Evolutionary conservation across 2,888 invertebrate species (phyloP).

Genomic region (Furcula furcula): DNA sequence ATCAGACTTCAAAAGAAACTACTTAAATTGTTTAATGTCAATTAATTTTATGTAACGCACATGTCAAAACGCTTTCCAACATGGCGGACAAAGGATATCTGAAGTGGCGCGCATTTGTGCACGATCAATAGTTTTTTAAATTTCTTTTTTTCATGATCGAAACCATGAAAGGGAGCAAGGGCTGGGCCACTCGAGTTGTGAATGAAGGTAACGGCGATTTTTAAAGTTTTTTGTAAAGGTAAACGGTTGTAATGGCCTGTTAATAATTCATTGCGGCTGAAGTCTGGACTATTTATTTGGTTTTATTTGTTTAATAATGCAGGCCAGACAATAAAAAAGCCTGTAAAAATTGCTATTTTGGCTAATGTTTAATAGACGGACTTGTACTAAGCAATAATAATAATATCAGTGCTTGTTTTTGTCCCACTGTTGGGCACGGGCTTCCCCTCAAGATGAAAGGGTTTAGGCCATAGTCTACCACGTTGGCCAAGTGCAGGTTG

Average conservation of each 20-base stretch:
- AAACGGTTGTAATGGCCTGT: slow-evolving; percentile 64
- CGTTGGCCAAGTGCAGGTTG: too few relatives aligned
- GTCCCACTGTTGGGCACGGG: too few relatives aligned
- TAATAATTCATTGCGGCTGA: slow-evolving; percentile 57
- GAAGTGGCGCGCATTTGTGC: slow-evolving; percentile 71
- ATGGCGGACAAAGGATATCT: slow-evolving; percentile 73
- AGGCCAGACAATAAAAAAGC: too few relatives aligned
- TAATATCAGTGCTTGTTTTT: too few relatives aligned
- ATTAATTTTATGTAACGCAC: slow-evolving; percentile 51
- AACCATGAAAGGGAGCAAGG: slow-evolving; percentile 76
- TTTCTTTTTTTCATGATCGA: slow-evolving; percentile 69
- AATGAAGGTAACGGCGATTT: slow-evolving; percentile 74
- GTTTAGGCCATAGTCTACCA: too few relatives aligned
- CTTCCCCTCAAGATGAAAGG: too few relatives aligned
- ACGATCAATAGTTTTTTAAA: slow-evolving; percentile 72
- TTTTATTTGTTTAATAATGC: too few relatives aligned
- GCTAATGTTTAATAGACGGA: too few relatives aligned
- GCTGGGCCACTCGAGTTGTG: slow-evolving; percentile 67
- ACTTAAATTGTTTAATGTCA: slow-evolving; percentile 10
- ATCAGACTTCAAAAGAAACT: neutral
- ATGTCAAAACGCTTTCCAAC: slow-evolving; percentile 72
- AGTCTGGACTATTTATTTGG: too few relatives aligned
- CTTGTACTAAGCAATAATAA: too few relatives aligned
- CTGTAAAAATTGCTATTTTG: too few relatives aligned
- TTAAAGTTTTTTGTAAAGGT: slow-evolving; percentile 59